phyloP scores from a whole-genome alignment of 2,888 invertebrate genomes.

The Carcina quercana region DNA sequence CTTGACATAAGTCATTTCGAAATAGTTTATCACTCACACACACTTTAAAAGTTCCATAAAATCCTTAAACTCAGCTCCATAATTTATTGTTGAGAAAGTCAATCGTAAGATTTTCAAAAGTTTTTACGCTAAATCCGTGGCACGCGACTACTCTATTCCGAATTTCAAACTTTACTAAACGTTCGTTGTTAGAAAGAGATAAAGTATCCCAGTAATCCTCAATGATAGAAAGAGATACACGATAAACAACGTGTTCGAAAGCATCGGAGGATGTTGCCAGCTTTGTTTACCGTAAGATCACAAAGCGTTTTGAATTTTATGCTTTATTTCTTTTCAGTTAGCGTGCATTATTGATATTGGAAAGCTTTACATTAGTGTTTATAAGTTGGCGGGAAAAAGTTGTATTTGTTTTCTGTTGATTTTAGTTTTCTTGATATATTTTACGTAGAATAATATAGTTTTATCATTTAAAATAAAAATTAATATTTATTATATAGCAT shows the following conservation, averaged over 20 bases:
- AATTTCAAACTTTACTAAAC: slow-evolving; percentile 38
- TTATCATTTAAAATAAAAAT: too few relatives aligned
- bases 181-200: slow-evolving; percentile 23
- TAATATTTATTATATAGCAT: too few relatives aligned
- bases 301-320: too few relatives aligned
- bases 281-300: slow-evolving; percentile 14
- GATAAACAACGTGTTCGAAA: too few relatives aligned
- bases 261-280: slow-evolving; percentile 19
- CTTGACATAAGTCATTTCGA: slow-evolving; percentile 27
- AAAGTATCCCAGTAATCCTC: slow-evolving; percentile 14
- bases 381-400: slow-evolving; percentile 52
- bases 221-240: slow-evolving; percentile 36
- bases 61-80: slow-evolving; percentile 22
- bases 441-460: slow-evolving; percentile 7
- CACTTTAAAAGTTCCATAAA: slow-evolving; percentile 19
- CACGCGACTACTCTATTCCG: slow-evolving; percentile 21
- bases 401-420: slow-evolving; percentile 9
- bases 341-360: background rate
- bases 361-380: slow-evolving; percentile 17
- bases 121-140: too few relatives aligned
- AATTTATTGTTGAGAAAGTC: too few relatives aligned
- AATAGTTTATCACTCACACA: too few relatives aligned
- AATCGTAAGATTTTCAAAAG: slow-evolving; percentile 7
- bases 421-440: background rate
- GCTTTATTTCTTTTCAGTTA: too few relatives aligned